Percentiles rank a stretch among this genome's conserved stretches.
These are phyloP conservation scores for Semicossyphus pulcher DNA, from an alignment of 2,113 vertebrate genomes.

Conservation along the genomic window DNA sequence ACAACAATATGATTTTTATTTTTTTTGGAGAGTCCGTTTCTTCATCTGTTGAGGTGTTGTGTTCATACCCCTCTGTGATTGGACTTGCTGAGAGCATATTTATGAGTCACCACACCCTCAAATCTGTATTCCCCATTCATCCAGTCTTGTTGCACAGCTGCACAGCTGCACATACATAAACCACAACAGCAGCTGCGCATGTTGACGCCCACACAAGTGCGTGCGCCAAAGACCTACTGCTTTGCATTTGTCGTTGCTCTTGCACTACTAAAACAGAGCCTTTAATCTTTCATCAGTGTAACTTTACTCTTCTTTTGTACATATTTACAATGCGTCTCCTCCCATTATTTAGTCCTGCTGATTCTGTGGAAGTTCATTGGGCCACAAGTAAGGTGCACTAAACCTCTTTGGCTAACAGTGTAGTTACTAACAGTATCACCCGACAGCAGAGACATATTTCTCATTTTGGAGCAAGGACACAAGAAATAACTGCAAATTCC, in stretches of 20 bases:
- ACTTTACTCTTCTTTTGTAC: neutral
- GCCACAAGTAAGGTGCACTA: neutral
- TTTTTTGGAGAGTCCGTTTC: neutral
- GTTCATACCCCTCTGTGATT: neutral
- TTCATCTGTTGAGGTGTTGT: neutral
- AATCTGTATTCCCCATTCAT: neutral
- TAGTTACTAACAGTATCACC: too few species aligned
- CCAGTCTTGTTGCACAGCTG: neutral
- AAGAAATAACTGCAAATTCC: constrained; percentile 33
- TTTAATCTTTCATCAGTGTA: neutral
- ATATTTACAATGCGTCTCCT: neutral
- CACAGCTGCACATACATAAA: neutral
- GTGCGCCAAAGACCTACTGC: neutral
- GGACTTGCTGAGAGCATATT: neutral
- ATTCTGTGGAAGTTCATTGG: too few species aligned
- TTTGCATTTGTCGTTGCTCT: neutral
- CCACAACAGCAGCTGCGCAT: neutral
- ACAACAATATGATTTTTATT: neutral
- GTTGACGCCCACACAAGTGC: neutral
- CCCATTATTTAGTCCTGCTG: neutral
- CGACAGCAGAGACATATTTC: constrained; percentile 33
- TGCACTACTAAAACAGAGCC: neutral
- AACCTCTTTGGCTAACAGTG: neutral
- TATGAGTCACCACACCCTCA: neutral
- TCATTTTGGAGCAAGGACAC: constrained; percentile 28